Percentiles rank a stretch among this genome's conserved stretches.
Evolutionary conservation across 2,797 vertebrate species (phyloP).

Genomic region (Tragopan temminckii): DNA sequence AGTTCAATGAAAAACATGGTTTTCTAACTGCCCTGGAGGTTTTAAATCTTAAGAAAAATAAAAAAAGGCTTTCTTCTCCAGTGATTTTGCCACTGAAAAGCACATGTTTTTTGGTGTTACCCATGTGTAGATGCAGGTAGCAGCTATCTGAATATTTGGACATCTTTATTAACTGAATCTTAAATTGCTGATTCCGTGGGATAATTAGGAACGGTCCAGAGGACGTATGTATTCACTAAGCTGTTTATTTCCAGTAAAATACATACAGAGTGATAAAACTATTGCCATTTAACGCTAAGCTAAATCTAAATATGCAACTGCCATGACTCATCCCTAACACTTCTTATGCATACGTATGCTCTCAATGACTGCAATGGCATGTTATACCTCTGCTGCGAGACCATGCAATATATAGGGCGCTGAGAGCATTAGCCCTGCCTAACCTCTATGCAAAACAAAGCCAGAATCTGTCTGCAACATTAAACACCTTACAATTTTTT

Average conservation of each 20-base stretch:
- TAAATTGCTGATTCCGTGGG: slow-evolving; percentile 22
- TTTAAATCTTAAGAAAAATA: slow-evolving; percentile 76
- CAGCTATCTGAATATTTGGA: slow-evolving; percentile 63
- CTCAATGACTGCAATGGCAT: neutral
- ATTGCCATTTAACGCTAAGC: neutral
- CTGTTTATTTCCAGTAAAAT: neutral
- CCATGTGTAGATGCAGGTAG: slow-evolving; percentile 47
- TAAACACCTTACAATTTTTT: neutral
- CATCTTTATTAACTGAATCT: slow-evolving; percentile 45
- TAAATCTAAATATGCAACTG: neutral
- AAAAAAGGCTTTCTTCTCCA: slow-evolving; percentile 70
- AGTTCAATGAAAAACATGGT: slow-evolving; percentile 83
- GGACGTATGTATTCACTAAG: neutral
- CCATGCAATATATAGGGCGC: neutral
- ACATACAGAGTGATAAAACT: neutral
- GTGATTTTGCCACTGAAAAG: slow-evolving; percentile 63
- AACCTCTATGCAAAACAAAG: neutral
- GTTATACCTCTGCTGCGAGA: neutral
- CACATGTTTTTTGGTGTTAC: slow-evolving; percentile 35
- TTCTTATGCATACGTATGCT: neutral
- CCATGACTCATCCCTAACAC: neutral
- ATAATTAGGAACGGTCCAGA: slow-evolving; percentile 49
- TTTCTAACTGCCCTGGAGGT: slow-evolving; percentile 82
- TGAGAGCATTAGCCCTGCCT: neutral
- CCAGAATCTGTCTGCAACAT: neutral